Percentiles rank a stretch among this genome's conserved stretches.
Conservation (phyloP, 1,140 invertebrate genomes). For the Nomia melanderi region DNA sequence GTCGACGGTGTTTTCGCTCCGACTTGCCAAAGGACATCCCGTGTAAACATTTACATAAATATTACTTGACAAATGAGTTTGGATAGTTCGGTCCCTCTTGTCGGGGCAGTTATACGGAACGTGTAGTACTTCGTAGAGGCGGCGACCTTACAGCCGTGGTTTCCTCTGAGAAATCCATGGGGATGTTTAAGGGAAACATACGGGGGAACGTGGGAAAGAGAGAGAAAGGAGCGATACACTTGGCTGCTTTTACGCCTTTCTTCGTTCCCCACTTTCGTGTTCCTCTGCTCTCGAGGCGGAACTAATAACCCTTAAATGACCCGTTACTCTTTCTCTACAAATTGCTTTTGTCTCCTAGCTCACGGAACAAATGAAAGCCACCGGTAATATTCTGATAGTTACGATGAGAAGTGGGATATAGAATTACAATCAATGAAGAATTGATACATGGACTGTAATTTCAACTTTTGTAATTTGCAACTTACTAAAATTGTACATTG, state of each 20-base stretch:
- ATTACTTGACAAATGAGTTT: slow-evolving; percentile 4
- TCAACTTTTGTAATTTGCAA: too few species aligned
- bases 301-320: slow-evolving; percentile 72
- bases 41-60: slow-evolving; percentile 23
- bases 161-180: slow-evolving; percentile 38
- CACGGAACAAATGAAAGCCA: neutral
- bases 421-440: too few species aligned
- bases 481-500: too few species aligned
- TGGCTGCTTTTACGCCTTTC: slow-evolving; percentile 51
- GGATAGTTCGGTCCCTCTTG: neutral
- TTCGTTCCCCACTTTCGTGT: slow-evolving; percentile 50
- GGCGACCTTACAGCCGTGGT: slow-evolving; percentile 26
- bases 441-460: too few species aligned
- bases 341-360: neutral
- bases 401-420: neutral
- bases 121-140: slow-evolving; percentile 37
- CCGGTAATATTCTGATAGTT: neutral
- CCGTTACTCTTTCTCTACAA: slow-evolving; percentile 48
- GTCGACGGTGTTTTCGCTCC: neutral
- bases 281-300: slow-evolving; percentile 58
- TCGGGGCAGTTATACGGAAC: slow-evolving; percentile 41
- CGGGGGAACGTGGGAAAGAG: slow-evolving; percentile 46
- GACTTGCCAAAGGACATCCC: neutral
- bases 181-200: slow-evolving; percentile 52
- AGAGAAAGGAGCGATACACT: slow-evolving; percentile 42